Evolutionary conservation across 2,113 vertebrate species (phyloP), one percentile per base, ranked within the genome.

Genomic region (Vulpes ferrilata): DNA sequence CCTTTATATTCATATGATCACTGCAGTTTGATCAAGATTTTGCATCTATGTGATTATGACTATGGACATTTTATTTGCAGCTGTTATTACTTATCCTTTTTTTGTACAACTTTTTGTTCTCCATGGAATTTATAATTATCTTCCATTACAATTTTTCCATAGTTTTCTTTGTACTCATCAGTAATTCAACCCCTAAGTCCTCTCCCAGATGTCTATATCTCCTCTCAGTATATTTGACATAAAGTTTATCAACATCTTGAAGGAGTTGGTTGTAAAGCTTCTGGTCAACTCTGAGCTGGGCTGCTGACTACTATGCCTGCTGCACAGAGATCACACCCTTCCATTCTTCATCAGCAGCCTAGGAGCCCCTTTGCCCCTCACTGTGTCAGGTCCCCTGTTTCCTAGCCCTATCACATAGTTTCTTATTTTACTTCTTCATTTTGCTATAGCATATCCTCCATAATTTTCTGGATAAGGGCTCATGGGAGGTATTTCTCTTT

Each of bases 1-100:
- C 51, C 60, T 69, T 91, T 62, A 79, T 65, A 65, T 60, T 87
- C 53, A 57, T 55, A 55, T 83, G 64, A 65, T 79, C 64, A 93
- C 88, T 97, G 87, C 11, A n/a, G 43, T 93, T 94, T 96, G 81
- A 89, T 83, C 81, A 95, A 93, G 74, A 96, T 76, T 82, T 27
- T 23, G 43, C 23, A 82, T 78, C 85, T 86, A 9, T 85, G 32
- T 67, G 43, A 86, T 91, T 85, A 71, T 67, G 35, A 65, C 30
- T 74, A 53, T 38, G 23, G 57, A 90, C 53, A 74, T 93, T 94
- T 95, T 79, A 62, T 90, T 90, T 91, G 82, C 62, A 55, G 22
- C 57, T 88, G 81, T 95, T 81, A 84, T 73, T 69, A 60, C 67
- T 90, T 90, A 80, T 71, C 67, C 55, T 93, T 96, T 89, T 65